Evolutionary conservation across 2,113 vertebrate genomes (phyloP), one percentile per base, ranked within the genome.

Genomic region (Oceanites oceanicus): DNA sequence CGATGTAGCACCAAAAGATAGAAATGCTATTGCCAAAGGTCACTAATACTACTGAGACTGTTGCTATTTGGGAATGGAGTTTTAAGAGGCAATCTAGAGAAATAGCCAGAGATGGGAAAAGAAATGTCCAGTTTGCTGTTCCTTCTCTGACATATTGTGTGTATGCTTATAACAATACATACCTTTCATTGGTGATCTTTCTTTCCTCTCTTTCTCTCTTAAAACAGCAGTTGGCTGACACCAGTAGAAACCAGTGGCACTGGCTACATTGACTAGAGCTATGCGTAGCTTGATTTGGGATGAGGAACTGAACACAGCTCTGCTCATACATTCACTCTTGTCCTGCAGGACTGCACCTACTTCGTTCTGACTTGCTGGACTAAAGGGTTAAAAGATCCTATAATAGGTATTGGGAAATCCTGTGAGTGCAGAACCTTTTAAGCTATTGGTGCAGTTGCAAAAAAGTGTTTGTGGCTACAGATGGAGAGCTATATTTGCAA

Each of bases 21-120:
- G 58, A 97, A 94, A 66, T 22, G 68, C 21, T 76, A 52, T 85
- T 95, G 40, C 29, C 76, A 81, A 94, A 96, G 83, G 72, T 97
- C 90, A 73, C 18, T 63, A 88, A 83, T 79, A 65, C 56, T 68
- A 79, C 74, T 2, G 20, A 87, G 90, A 67, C 81, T 94, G 58
- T 81, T 96, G 22, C 53, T 95, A 76, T 93, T 94, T 93, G 68
- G 93, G 71, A 94, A 82, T 44, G 67, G 38, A 82, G 29, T 83
- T 88, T 94, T 85, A 90, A 95, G 53, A 74, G 36, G 30, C 74
- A 91, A 71, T 61, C 34, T 66, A 82, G 49, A 32, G 63, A 95
- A 83, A 88, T 6, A 91, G 26, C 36, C 53, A 49, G 53, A 89
- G 88, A 88, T 86, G 53, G 74, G 56, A 74, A 93, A 88, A 74